Conservation (phyloP, 2,888 invertebrate species). For the Leucophenga maculata region DNA sequence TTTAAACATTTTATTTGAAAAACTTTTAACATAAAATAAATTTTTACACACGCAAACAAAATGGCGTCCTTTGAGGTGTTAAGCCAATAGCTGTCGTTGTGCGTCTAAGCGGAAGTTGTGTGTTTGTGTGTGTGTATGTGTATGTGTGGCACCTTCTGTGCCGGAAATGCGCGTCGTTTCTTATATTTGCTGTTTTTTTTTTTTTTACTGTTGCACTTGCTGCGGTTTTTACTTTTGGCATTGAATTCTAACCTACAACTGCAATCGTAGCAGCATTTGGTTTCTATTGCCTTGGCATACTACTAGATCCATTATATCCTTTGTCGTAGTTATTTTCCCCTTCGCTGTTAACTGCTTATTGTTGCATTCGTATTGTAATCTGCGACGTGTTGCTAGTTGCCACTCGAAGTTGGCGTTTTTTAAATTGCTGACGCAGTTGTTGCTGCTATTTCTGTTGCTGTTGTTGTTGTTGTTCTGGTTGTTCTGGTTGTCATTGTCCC, state of each 20-base stretch:
- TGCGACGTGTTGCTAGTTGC: constrained; percentile 33
- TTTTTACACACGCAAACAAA: constrained; percentile 37
- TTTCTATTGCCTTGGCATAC: neutral
- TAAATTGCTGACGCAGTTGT: constrained; percentile 27
- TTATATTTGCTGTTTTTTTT: neutral
- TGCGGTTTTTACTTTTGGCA: neutral
- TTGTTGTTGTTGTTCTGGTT: constrained; percentile 13
- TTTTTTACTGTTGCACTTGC: neutral
- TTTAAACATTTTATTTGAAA: constrained; percentile 39
- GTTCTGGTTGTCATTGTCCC: constrained; percentile 44
- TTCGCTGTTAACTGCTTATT: constrained; percentile 18
- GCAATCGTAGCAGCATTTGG: no score
- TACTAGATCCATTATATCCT: neutral
- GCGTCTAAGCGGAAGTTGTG: neutral
- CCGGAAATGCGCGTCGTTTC: neutral
- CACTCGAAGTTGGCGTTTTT: constrained; percentile 25
- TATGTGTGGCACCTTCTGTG: no score
- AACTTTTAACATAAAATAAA: constrained; percentile 50
- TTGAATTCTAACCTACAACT: constrained; percentile 13
- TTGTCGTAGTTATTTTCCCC: neutral
- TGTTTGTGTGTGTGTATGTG: neutral
- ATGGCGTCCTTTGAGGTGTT: constrained; percentile 19
- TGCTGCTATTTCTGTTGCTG: constrained; percentile 2
- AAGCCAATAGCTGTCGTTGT: neutral
- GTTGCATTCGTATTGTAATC: constrained; percentile 7